Conservation (phyloP, 1,140 invertebrate species). For the Drosophila serrata region DNA sequence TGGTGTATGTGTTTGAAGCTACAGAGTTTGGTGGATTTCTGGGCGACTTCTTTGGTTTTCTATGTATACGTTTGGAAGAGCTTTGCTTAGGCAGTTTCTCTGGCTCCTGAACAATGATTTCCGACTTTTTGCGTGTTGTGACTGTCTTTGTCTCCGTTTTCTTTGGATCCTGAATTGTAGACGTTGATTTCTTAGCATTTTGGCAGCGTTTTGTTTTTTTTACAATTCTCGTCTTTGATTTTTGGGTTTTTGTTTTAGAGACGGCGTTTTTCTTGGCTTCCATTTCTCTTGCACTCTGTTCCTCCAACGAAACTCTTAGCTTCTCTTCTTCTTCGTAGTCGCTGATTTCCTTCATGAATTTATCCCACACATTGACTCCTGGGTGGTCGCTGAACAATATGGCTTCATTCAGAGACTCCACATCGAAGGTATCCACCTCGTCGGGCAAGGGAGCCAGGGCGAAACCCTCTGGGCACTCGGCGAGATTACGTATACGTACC, state of each 20-base stretch:
- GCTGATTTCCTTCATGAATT: conserved; percentile 45
- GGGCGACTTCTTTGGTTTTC: neutral
- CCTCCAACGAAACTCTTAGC: conserved; percentile 12
- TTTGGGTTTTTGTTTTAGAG: neutral
- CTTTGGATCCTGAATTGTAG: neutral
- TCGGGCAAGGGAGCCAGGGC: conserved; percentile 23
- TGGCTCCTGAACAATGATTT: neutral
- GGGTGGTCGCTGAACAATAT: conserved; percentile 53
- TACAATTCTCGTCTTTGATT: neutral
- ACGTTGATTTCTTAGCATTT: neutral
- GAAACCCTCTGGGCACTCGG: conserved; percentile 46
- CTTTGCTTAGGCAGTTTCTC: neutral
- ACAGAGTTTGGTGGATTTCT: neutral
- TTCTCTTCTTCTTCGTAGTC: conserved; percentile 64
- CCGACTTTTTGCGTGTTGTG: neutral
- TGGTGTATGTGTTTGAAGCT: neutral
- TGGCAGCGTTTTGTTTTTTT: neutral
- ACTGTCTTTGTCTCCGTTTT: neutral
- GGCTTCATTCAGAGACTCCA: conserved; percentile 56
- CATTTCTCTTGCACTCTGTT: neutral
- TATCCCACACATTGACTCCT: conserved; percentile 16
- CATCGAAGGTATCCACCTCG: conserved; percentile 20
- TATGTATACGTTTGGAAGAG: neutral
- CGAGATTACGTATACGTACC: conserved; percentile 58
- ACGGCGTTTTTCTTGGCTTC: neutral